Evolutionary conservation across 2,888 invertebrate genomes (phyloP).

Genomic region (Aplocera efformata): DNA sequence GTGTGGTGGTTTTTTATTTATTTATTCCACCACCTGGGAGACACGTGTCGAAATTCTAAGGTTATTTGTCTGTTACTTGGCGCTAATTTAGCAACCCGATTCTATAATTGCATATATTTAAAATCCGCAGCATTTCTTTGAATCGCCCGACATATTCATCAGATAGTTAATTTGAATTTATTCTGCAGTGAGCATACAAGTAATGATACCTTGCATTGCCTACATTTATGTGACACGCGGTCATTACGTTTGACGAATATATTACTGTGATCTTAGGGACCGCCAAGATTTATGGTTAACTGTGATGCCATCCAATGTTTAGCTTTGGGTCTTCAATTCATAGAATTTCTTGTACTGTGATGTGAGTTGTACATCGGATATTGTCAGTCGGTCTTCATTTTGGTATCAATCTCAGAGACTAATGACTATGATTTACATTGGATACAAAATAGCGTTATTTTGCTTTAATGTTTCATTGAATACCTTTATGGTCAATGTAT

Average conservation of each 20-base stretch:
- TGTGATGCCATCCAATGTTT: slow-evolving; percentile 27
- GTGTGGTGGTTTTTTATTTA: too few species aligned
- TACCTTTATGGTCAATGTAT: too few species aligned
- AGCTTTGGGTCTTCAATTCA: slow-evolving; percentile 22
- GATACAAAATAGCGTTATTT: too few species aligned
- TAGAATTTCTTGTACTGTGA: slow-evolving; percentile 6
- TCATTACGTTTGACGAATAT: slow-evolving; percentile 32
- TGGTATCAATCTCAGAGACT: neutral
- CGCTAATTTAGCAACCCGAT: too few species aligned
- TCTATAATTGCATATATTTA: too few species aligned
- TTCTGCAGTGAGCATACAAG: slow-evolving; percentile 44
- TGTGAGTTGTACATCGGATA: neutral
- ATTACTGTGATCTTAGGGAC: slow-evolving; percentile 27
- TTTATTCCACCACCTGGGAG: too few species aligned
- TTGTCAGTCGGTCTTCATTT: too few species aligned
- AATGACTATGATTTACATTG: too few species aligned
- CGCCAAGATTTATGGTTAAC: slow-evolving; percentile 24
- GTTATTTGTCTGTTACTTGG: neutral
- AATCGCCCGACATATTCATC: slow-evolving; percentile 45
- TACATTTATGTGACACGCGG: slow-evolving; percentile 32
- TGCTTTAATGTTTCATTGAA: too few species aligned
- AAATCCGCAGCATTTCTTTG: slow-evolving; percentile 27
- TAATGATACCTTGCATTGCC: slow-evolving; percentile 40
- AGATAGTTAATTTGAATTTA: slow-evolving; percentile 64
- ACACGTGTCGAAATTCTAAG: too few species aligned